Evolutionary conservation across 2,888 invertebrate species (phyloP).

Genomic region (Drosophila nigritarsus): DNA sequence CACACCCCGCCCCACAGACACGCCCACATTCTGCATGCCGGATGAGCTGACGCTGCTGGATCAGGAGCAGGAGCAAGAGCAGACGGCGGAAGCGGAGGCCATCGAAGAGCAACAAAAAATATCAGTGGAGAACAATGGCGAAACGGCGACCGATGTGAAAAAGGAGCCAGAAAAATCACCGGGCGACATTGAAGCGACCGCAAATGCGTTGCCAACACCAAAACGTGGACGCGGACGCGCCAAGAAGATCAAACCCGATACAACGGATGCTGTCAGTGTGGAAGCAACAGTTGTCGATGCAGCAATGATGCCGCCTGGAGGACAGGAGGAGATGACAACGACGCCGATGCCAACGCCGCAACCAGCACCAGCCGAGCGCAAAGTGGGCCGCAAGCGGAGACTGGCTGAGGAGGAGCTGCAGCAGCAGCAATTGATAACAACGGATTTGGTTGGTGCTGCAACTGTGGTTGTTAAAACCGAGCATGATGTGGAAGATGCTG

Average conservation of each 20-base stretch:
- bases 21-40: slow-evolving; percentile 22
- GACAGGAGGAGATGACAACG: slow-evolving; percentile 22
- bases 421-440: slow-evolving; percentile 25
- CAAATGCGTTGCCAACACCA: slow-evolving; percentile 34
- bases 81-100: neutral
- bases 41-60: slow-evolving; percentile 20
- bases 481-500: slow-evolving; percentile 52
- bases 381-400: slow-evolving; percentile 73
- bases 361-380: slow-evolving; percentile 57
- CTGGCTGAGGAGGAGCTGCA: slow-evolving; percentile 56
- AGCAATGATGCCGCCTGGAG: slow-evolving; percentile 5
- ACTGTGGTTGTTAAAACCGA: slow-evolving; percentile 60
- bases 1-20: slow-evolving; percentile 69
- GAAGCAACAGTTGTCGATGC: slow-evolving; percentile 5
- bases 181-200: slow-evolving; percentile 6
- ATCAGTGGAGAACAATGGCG: slow-evolving; percentile 15
- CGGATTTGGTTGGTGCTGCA: slow-evolving; percentile 23
- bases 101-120: slow-evolving; percentile 4
- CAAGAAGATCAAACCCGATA: slow-evolving; percentile 65
- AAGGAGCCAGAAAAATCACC: slow-evolving; percentile 58
- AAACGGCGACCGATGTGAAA: slow-evolving; percentile 43
- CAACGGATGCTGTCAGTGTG: slow-evolving; percentile 21
- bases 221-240: slow-evolving; percentile 79
- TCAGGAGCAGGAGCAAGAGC: neutral
- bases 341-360: slow-evolving; percentile 28